These are phyloP conservation scores for Drosophila algonquin DNA, from an alignment of 2,888 invertebrate species.

Conservation along the genomic window DNA sequence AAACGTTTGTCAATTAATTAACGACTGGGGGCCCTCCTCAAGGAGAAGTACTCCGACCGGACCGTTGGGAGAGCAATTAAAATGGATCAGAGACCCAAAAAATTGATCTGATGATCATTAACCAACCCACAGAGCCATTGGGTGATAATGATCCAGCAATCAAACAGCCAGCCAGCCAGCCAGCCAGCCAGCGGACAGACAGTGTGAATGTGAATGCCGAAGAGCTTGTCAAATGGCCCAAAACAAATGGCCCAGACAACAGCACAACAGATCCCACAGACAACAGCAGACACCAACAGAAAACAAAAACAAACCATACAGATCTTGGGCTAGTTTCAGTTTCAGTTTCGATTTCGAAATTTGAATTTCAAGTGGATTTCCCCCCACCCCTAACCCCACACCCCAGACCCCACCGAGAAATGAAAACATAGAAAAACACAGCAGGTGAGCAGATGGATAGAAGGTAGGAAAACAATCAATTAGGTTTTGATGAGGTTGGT, in stretches of 20 bases:
- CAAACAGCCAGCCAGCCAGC: conserved; percentile 44
- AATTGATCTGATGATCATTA: conserved; percentile 40
- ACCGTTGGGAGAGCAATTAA: conserved; percentile 53
- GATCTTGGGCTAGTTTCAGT: conserved; percentile 18
- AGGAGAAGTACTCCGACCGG: too few species aligned
- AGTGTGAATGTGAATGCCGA: conserved; percentile 63
- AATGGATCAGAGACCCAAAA: conserved; percentile 43
- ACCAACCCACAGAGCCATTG: conserved; percentile 31
- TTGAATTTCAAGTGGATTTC: conserved; percentile 32
- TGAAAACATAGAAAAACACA: conserved; percentile 1
- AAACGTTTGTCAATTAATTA: conserved; percentile 64
- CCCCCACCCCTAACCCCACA: background rate
- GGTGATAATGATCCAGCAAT: conserved; percentile 72
- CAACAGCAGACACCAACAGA: too few species aligned
- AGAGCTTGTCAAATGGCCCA: conserved; percentile 70
- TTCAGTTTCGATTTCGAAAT: conserved; percentile 40
- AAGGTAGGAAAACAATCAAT: conserved; percentile 24
- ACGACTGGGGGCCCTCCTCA: conserved; percentile 46
- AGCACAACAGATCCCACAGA: conserved; percentile 2
- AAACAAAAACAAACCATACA: conserved; percentile 2
- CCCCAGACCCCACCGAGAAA: background rate
- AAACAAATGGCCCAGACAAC: conserved; percentile 59
- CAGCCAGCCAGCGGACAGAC: conserved; percentile 6
- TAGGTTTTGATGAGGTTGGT: conserved; percentile 19
- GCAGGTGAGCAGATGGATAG: conserved; percentile 27